These are phyloP conservation scores for Lethrus apterus DNA, from an alignment of 1,140 invertebrate genomes.

Conservation along the genomic window DNA sequence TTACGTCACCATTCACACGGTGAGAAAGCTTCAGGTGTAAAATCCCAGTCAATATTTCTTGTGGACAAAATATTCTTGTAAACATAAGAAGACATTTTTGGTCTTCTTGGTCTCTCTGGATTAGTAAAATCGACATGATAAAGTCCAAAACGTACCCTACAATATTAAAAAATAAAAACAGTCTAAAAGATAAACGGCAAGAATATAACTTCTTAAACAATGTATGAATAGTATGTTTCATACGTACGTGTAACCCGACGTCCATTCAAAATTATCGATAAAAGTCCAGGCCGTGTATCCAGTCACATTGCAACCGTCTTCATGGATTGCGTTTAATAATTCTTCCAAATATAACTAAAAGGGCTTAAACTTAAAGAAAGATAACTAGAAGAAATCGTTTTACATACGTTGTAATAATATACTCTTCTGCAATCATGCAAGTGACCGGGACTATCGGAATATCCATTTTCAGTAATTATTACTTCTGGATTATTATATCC, in stretches of 20 bases:
- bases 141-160: slow-evolving; percentile 45
- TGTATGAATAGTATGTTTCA: too few species aligned
- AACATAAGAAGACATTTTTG: slow-evolving; percentile 43
- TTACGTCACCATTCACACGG: too few species aligned
- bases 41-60: slow-evolving; percentile 16
- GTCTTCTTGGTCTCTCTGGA: slow-evolving; percentile 40
- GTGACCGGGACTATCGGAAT: slow-evolving; percentile 39
- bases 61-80: slow-evolving; percentile 42
- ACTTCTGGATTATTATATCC: slow-evolving; percentile 46
- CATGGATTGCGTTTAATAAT: slow-evolving; percentile 53
- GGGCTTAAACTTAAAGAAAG: background rate
- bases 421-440: slow-evolving; percentile 46
- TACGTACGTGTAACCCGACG: slow-evolving; percentile 29
- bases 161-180: slow-evolving; percentile 13
- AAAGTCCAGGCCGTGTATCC: slow-evolving; percentile 67
- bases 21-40: background rate
- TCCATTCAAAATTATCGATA: slow-evolving; percentile 77
- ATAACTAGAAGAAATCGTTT: background rate
- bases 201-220: too few species aligned
- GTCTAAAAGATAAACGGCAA: background rate
- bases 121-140: slow-evolving; percentile 45
- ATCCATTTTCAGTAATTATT: slow-evolving; percentile 53
- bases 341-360: slow-evolving; percentile 52
- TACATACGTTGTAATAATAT: slow-evolving; percentile 38
- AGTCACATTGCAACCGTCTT: slow-evolving; percentile 54